These are phyloP conservation scores for Corythornis madagascariensis DNA, from an alignment of 2,113 vertebrate genomes.

Conservation along the genomic window DNA sequence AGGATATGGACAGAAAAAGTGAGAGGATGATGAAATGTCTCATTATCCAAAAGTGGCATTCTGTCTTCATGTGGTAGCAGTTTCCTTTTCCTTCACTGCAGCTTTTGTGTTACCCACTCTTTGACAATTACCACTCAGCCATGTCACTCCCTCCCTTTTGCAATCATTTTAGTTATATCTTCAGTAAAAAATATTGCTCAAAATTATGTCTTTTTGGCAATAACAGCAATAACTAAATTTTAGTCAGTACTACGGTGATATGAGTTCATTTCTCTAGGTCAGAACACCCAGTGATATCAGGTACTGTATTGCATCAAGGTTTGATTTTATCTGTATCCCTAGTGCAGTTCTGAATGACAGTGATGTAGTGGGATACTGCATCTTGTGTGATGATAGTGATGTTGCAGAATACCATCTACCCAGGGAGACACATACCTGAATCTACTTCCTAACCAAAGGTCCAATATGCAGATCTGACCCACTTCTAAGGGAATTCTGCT, in stretches of 20 bases:
- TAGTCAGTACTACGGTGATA: neutral
- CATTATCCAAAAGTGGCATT: neutral
- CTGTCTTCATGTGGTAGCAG: neutral
- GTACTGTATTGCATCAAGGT: neutral
- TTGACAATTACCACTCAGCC: neutral
- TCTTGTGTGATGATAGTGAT: neutral
- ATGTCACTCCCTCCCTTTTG: neutral
- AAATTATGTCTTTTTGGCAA: neutral
- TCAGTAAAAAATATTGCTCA: neutral
- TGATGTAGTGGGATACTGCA: neutral
- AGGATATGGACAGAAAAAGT: constrained; percentile 8
- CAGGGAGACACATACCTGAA: neutral
- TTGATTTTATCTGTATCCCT: neutral
- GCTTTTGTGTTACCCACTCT: neutral
- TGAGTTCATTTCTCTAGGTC: neutral
- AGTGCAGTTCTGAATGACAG: neutral
- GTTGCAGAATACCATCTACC: neutral
- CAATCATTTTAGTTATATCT: neutral
- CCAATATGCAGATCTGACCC: too few species aligned
- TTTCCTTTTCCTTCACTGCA: constrained; percentile 2
- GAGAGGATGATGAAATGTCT: neutral
- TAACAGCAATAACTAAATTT: neutral
- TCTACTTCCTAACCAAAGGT: neutral
- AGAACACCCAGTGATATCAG: neutral
- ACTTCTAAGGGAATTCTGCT: too few species aligned